These are phyloP conservation scores for Nomada goodeniana DNA, from an alignment of 2,888 invertebrate genomes.

Conservation along the genomic window DNA sequence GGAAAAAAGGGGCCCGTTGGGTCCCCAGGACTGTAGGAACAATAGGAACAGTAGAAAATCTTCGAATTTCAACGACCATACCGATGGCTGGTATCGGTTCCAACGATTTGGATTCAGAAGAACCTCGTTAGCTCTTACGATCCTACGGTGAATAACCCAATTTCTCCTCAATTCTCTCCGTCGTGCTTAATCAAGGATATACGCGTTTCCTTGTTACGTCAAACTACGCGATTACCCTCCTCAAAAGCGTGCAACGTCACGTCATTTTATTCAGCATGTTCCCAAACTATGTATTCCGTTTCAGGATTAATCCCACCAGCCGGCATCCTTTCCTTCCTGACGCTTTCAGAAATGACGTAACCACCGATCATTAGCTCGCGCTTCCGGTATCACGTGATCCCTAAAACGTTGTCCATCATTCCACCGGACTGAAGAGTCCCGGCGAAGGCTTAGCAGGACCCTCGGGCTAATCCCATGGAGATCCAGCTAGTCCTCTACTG, in stretches of 20 bases:
- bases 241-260: too few relatives aligned
- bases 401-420: slow-evolving; percentile 71
- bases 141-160: too few relatives aligned
- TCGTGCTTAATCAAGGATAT: too few relatives aligned
- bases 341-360: slow-evolving; percentile 67
- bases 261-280: slow-evolving; percentile 10
- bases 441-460: slow-evolving; percentile 53
- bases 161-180: too few relatives aligned
- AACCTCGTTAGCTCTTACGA: too few relatives aligned
- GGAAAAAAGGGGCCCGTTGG: too few relatives aligned
- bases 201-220: too few relatives aligned
- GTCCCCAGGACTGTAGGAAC: too few relatives aligned
- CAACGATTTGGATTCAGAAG: too few relatives aligned
- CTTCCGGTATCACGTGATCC: slow-evolving; percentile 72
- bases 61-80: too few relatives aligned
- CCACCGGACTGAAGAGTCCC: slow-evolving; percentile 54
- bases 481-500: slow-evolving; percentile 61
- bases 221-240: neutral
- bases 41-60: too few relatives aligned
- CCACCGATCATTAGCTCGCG: slow-evolving; percentile 65
- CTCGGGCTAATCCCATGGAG: slow-evolving; percentile 59
- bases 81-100: too few relatives aligned
- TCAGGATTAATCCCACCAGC: slow-evolving; percentile 41
- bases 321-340: slow-evolving; percentile 42
- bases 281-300: slow-evolving; percentile 7